Evolutionary conservation across 35 echinoderm and acorn worm genomes (phyloP).

Genomic region (Amphiura filiformis): DNA sequence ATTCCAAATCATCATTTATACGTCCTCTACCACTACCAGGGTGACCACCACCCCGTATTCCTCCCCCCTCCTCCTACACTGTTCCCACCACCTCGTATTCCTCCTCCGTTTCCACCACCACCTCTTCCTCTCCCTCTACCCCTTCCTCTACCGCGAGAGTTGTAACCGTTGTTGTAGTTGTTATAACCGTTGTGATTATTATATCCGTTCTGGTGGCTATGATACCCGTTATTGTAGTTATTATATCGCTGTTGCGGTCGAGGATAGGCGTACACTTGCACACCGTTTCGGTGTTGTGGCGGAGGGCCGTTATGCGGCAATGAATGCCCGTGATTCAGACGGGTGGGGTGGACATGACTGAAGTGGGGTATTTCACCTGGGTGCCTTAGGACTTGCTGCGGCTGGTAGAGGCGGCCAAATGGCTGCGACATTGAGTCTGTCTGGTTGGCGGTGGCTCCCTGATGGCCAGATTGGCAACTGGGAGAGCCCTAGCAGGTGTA

Average conservation of each 20-base stretch:
- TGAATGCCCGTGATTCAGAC: constrained; percentile 8
- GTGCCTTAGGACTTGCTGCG: constrained; percentile 26
- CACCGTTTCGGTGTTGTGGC: constrained; percentile 21
- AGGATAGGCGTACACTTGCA: constrained; percentile 6
- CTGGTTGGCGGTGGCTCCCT: neutral
- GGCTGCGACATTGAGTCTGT: constrained; percentile 54
- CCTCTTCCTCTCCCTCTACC: neutral
- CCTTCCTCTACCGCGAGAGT: neutral
- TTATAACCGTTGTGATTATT: constrained; percentile 36
- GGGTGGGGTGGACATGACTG: constrained; percentile 11
- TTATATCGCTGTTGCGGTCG: neutral
- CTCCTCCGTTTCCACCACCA: neutral
- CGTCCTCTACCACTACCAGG: neutral
- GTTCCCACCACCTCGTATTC: neutral
- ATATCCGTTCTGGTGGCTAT: constrained; percentile 26
- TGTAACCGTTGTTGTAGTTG: constrained; percentile 37
- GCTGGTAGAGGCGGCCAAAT: constrained; percentile 58
- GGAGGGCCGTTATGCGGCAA: constrained; percentile 29
- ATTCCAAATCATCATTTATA: constrained; percentile 67
- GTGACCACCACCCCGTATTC: neutral
- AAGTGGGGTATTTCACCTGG: constrained; percentile 30
- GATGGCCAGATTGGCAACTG: neutral
- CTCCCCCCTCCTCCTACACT: neutral
- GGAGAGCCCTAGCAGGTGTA: neutral
- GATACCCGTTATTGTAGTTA: constrained; percentile 23